These are phyloP conservation scores for Leptinotarsa rubiginosa DNA, from an alignment of 2,888 invertebrate species.

Conservation along the genomic window DNA sequence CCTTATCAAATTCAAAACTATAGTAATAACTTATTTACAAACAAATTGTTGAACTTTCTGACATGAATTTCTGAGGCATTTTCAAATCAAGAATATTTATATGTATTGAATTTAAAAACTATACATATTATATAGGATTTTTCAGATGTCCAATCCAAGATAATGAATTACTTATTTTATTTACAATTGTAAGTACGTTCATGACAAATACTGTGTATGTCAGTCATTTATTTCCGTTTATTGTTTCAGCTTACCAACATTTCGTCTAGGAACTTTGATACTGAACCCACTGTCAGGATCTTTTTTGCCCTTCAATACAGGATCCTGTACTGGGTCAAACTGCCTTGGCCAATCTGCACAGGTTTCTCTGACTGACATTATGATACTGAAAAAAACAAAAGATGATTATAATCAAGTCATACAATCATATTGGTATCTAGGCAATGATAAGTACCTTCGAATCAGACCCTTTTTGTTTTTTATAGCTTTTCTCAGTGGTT, in stretches of 20 bases:
- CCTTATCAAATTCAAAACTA: no score
- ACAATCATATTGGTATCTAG: background rate
- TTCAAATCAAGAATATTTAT: no score
- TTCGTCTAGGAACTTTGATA: slow-evolving; percentile 90
- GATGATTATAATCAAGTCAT: background rate
- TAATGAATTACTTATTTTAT: no score
- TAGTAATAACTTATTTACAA: no score
- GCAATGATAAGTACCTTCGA: slow-evolving; percentile 70
- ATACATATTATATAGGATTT: no score
- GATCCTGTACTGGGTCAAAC: slow-evolving; percentile 91
- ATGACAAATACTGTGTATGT: no score
- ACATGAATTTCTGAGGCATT: no score
- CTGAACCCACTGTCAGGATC: slow-evolving; percentile 92
- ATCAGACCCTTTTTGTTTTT: slow-evolving; percentile 98
- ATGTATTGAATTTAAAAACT: no score
- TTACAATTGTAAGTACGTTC: no score
- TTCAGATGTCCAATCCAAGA: no score
- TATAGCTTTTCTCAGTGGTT: slow-evolving; percentile 94
- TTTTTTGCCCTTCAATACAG: slow-evolving; percentile 92
- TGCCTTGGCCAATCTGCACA: slow-evolving; percentile 97
- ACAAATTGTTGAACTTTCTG: no score
- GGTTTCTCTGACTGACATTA: slow-evolving; percentile 96
- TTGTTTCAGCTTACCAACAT: slow-evolving; percentile 78
- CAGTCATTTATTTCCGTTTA: background rate
- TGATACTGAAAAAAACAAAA: slow-evolving; percentile 75